Percentiles rank a stretch among this genome's conserved stretches.
These are phyloP conservation scores for Pseudochromis fuscus DNA, from an alignment of 2,797 vertebrate species.

Conservation along the genomic window DNA sequence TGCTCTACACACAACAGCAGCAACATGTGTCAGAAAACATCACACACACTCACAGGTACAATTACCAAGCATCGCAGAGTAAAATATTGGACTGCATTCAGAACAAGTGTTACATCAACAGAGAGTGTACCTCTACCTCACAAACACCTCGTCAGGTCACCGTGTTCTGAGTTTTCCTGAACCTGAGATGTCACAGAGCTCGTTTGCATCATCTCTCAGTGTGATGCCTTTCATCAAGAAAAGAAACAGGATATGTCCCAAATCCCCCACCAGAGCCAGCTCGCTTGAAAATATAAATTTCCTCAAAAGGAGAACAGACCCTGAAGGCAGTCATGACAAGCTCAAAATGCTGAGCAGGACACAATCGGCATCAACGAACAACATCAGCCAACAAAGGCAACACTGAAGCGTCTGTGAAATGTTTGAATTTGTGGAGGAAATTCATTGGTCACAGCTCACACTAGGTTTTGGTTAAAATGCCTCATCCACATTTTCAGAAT, in stretches of 20 bases:
- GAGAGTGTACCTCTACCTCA: background rate
- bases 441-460: no score
- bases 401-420: no score
- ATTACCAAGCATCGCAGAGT: background rate
- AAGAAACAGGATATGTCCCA: background rate
- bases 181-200: conserved; percentile 5
- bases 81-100: conserved; percentile 13
- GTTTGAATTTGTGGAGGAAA: no score
- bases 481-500: background rate
- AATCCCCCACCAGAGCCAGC: background rate
- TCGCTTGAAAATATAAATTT: background rate
- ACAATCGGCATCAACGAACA: no score
- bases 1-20: background rate
- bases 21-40: background rate
- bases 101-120: conserved; percentile 17
- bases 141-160: conserved; percentile 11
- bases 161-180: conserved; percentile 4
- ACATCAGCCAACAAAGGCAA: no score
- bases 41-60: background rate
- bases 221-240: background rate
- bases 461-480: no score
- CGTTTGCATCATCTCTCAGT: background rate
- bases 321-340: background rate
- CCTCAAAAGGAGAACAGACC: background rate
- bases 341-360: background rate